These are phyloP conservation scores for Sinosuthora webbiana DNA, from an alignment of 2,113 vertebrate species.

Conservation along the genomic window DNA sequence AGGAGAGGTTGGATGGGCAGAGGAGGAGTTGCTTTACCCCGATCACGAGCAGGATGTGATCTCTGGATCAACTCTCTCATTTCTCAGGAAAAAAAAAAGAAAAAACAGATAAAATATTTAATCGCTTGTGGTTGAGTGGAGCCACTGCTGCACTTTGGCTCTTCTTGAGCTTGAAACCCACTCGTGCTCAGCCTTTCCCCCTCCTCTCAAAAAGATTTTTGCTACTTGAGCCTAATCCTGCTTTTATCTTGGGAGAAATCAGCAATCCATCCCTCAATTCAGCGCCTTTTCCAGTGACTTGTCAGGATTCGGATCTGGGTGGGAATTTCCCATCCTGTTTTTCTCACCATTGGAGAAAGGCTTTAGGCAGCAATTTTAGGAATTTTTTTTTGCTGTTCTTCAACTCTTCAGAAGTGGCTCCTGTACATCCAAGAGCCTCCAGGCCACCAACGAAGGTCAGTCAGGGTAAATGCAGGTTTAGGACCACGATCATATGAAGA, in stretches of 20 bases:
- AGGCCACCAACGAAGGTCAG: rapidly evolving
- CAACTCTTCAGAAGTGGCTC: background rate
- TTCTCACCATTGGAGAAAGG: background rate
- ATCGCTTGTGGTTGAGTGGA: conserved; percentile 21
- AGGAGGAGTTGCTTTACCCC: background rate
- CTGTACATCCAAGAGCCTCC: background rate
- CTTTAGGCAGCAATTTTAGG: background rate
- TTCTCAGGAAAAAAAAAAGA: background rate
- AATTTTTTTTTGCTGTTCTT: background rate
- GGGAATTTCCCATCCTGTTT: background rate
- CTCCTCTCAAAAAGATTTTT: background rate
- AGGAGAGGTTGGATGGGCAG: background rate
- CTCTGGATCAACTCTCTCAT: background rate
- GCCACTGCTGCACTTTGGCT: background rate
- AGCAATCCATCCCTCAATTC: background rate
- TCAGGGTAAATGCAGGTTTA: background rate
- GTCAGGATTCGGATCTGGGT: background rate
- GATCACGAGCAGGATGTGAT: background rate
- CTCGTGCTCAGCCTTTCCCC: background rate
- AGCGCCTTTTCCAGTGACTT: background rate
- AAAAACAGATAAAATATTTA: background rate
- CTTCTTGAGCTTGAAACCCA: background rate
- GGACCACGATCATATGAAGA: rapidly evolving
- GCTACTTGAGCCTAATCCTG: background rate
- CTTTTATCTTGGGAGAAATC: background rate